phyloP scores from a whole-genome alignment of 23 tunicate genomes.

The Ascidia mentula region DNA sequence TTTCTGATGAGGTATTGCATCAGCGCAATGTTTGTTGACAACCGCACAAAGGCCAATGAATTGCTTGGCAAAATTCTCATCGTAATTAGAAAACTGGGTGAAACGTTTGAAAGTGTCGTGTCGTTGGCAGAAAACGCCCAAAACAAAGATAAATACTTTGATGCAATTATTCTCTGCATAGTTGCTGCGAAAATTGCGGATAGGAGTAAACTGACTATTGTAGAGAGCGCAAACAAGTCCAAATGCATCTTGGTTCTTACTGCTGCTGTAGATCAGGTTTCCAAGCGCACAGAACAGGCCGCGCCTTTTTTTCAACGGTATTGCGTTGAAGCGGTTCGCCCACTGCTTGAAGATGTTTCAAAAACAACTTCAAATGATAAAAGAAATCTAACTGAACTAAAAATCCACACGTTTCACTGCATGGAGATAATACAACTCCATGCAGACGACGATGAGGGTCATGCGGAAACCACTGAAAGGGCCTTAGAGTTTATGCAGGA shows the following conservation, averaged over 20 bases:
- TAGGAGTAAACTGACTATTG: not conserved
- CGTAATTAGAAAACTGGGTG: not conserved
- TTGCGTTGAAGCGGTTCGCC: not conserved
- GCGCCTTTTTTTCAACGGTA: not conserved
- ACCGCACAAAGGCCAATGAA: not conserved
- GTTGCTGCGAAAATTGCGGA: not conserved
- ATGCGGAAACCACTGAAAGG: not conserved
- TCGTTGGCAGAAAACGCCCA: not conserved
- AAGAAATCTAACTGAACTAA: not conserved
- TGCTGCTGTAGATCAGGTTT: not conserved
- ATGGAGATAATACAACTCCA: not conserved
- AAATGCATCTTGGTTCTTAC: not conserved
- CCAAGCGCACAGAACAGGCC: not conserved
- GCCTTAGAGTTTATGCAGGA: not conserved
- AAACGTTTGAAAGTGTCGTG: constrained; percentile 1
- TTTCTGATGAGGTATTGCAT: not conserved
- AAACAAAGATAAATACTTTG: not conserved
- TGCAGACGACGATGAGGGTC: not conserved
- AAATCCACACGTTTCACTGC: not conserved
- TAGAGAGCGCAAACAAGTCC: not conserved
- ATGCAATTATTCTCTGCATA: not conserved
- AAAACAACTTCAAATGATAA: not conserved
- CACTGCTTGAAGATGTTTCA: not conserved
- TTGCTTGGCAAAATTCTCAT: not conserved
- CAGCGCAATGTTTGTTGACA: not conserved